phyloP scores from a whole-genome alignment of 92 coral and sea anemone genomes.

The Epizoanthus illoricatus region DNA sequence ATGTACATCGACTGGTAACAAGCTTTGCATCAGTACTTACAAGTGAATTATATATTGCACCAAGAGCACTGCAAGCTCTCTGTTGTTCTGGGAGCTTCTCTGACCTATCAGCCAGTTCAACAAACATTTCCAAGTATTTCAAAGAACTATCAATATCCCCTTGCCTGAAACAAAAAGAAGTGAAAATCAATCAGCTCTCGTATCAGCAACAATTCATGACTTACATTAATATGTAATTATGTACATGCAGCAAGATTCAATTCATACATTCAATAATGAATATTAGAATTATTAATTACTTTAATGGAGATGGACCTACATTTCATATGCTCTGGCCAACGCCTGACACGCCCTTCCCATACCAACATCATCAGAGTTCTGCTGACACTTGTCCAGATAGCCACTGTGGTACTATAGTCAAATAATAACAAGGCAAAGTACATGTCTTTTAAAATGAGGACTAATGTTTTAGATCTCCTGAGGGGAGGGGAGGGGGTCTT shows the following conservation, averaged over 20 bases:
- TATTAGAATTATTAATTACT: background rate
- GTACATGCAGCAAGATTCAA: background rate
- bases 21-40: slow-evolving; percentile 42
- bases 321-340: slow-evolving; percentile 89
- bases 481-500: too few relatives aligned
- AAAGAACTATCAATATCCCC: slow-evolving; percentile 93
- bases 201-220: background rate
- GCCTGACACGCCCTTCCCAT: slow-evolving; percentile 99
- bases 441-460: background rate
- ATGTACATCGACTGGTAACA: too few relatives aligned
- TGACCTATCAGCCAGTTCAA: slow-evolving; percentile 93
- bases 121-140: slow-evolving; percentile 94
- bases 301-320: slow-evolving; percentile 55
- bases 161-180: slow-evolving; percentile 64
- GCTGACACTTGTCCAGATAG: slow-evolving; percentile 89
- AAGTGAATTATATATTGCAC: slow-evolving; percentile 92
- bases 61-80: slow-evolving; percentile 91
- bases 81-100: slow-evolving; percentile 91
- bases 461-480: too few relatives aligned
- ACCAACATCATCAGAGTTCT: slow-evolving; percentile 87
- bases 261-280: background rate
- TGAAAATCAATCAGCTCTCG: background rate
- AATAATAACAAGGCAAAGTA: background rate
- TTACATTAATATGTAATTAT: background rate
- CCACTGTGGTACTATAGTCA: slow-evolving; percentile 82